These are phyloP conservation scores for Eptesicus fuscus DNA, from an alignment of 2,113 vertebrate genomes.

Conservation along the genomic window DNA sequence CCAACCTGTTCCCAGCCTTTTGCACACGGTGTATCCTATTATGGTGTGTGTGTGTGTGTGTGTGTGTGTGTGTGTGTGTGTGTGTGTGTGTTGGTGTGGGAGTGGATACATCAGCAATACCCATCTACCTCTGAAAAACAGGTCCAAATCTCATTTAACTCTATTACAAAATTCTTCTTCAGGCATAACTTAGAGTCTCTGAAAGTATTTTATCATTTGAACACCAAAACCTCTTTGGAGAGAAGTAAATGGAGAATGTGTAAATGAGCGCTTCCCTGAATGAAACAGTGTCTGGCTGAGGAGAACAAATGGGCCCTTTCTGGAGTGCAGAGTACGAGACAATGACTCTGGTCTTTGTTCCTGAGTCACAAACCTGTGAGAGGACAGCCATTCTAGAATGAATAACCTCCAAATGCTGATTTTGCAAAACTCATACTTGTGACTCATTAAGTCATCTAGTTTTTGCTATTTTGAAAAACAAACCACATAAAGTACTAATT, in stretches of 20 bases:
- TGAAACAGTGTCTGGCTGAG: not conserved
- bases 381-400: not conserved
- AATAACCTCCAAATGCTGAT: conserved; percentile 17
- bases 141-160: not conserved
- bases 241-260: conserved; percentile 32
- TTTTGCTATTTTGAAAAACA: conserved; percentile 73
- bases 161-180: conserved; percentile 20
- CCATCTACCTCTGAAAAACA: not conserved
- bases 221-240: not conserved
- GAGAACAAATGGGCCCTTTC: not conserved
- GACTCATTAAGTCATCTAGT: conserved; percentile 43
- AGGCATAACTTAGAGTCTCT: not conserved
- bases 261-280: not conserved
- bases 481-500: conserved; percentile 78
- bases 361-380: not conserved
- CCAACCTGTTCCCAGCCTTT: not conserved
- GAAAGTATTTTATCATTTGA: not conserved
- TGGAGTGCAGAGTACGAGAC: not conserved
- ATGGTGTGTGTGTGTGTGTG: not conserved
- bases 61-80: not conserved
- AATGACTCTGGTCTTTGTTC: not conserved
- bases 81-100: too few relatives aligned
- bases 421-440: conserved; percentile 63
- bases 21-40: not conserved
- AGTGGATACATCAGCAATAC: not conserved